These are phyloP conservation scores for Enteromius fasciolatus DNA, from an alignment of 2,797 vertebrate species.

Conservation along the genomic window DNA sequence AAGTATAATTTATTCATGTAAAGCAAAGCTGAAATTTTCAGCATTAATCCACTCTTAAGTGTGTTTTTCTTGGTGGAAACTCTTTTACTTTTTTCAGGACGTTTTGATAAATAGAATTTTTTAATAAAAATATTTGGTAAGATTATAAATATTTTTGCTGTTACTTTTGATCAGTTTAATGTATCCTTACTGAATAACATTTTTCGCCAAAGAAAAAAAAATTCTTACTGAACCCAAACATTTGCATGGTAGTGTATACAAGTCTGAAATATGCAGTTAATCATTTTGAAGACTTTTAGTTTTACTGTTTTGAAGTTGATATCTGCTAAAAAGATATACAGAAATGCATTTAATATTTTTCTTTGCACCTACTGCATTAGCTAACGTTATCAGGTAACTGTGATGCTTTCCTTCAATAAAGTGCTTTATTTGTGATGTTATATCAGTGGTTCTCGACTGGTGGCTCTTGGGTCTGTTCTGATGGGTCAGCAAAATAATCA, in stretches of 20 bases:
- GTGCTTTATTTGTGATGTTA: background rate
- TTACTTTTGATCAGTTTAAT: background rate
- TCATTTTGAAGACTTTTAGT: background rate
- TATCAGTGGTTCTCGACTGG: background rate
- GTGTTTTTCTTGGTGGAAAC: background rate
- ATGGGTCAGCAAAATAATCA: slow-evolving; percentile 1
- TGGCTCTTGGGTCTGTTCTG: background rate
- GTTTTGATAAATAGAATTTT: background rate
- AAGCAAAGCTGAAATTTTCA: background rate
- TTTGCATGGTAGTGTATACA: background rate
- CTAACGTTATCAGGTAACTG: background rate
- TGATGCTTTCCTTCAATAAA: background rate
- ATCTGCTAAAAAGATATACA: background rate
- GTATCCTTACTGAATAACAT: background rate
- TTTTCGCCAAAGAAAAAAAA: background rate
- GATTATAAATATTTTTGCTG: background rate
- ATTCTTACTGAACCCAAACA: background rate
- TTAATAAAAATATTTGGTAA: background rate
- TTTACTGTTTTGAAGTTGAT: background rate
- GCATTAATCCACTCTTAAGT: background rate
- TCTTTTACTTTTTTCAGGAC: background rate
- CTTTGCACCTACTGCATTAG: background rate
- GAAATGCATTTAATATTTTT: background rate
- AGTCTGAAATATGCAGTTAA: background rate
- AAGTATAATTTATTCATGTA: background rate